Evolutionary conservation across 2,888 invertebrate genomes (phyloP), one percentile per base, ranked within the genome.

Genomic region (Pilophorus perplexus): DNA sequence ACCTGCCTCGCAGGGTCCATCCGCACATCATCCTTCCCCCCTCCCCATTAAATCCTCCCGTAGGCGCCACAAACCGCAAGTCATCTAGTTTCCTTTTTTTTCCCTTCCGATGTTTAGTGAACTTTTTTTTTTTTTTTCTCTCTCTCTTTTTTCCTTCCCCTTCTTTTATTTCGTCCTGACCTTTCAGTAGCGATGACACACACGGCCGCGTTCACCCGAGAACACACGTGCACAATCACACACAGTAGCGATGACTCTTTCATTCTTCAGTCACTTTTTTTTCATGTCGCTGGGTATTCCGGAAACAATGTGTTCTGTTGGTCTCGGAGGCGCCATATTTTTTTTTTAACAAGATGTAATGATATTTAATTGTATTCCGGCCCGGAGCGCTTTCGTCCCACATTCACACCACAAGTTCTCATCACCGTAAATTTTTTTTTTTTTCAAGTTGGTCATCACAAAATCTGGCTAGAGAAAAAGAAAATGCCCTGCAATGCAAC

Each of bases 51-150:
- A n/a, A n/a, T n/a, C n/a, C n/a, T 48, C 48, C 59, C 40, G 62
- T 46, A 62, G 62, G 62, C 62, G 62, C 62, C 62, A 46, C 62
- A 33, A 62, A 62, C 62, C 16, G 62, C 62, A 44, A 62, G 62
- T 62, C 62, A 62, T 59, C n/a, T 25, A 46, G 20, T 62, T 38
- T 59, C 48, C 23, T 55, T 20, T 33, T 25, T 40, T 37, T 57
- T 23, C 20, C 42, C 18, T 25, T 62, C 37, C 22, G 16, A 42
- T 59, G 59, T 59, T 59, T 40, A 59, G 59, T 59, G 25, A 59
- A 42, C 62, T 44, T 62, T 62, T 60, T 60, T 62, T 46, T 44
- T 62, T 62, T 60, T 62, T 33, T 25, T 62, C 48, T 22, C 62
- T 48, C 33, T 59, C 33, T 28, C 48, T 16, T 33, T 48, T 46